A percentile compares a stretch with the other conserved stretches of the same genome.
These are phyloP conservation scores for Lepidostoma basale DNA, from an alignment of 1,140 invertebrate species.

Conservation along the genomic window DNA sequence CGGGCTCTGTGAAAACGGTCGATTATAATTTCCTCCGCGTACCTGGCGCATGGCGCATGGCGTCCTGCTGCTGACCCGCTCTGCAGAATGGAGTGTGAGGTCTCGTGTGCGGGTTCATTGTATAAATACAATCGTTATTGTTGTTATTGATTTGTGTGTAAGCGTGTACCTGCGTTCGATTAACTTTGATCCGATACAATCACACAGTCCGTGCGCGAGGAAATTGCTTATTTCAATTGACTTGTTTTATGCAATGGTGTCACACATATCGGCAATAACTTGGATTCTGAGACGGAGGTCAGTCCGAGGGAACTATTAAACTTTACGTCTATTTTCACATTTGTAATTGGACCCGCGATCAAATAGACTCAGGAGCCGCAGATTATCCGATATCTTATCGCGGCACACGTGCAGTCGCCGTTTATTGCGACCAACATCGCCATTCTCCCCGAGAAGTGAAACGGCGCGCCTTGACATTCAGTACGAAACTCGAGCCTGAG, in stretches of 20 bases:
- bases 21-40: too few species aligned
- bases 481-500: background rate
- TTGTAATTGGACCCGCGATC: background rate
- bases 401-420: background rate
- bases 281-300: background rate
- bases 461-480: conserved; percentile 14
- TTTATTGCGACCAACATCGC: conserved; percentile 7
- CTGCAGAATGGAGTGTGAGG: too few species aligned
- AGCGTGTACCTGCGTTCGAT: too few species aligned
- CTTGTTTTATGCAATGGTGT: too few species aligned
- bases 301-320: background rate
- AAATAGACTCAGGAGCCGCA: background rate
- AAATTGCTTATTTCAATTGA: too few species aligned
- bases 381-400: conserved; percentile 4
- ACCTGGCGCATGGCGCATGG: too few species aligned
- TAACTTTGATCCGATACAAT: too few species aligned
- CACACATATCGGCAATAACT: background rate
- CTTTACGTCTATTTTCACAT: conserved; percentile 7
- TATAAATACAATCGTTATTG: too few species aligned
- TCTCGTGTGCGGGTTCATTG: too few species aligned
- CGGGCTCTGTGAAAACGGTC: background rate
- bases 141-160: too few species aligned
- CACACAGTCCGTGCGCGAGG: too few species aligned
- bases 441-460: background rate
- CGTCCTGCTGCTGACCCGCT: too few species aligned